These are phyloP conservation scores for Lasaia peninsularis DNA, from an alignment of 1,140 invertebrate genomes.

Conservation along the genomic window DNA sequence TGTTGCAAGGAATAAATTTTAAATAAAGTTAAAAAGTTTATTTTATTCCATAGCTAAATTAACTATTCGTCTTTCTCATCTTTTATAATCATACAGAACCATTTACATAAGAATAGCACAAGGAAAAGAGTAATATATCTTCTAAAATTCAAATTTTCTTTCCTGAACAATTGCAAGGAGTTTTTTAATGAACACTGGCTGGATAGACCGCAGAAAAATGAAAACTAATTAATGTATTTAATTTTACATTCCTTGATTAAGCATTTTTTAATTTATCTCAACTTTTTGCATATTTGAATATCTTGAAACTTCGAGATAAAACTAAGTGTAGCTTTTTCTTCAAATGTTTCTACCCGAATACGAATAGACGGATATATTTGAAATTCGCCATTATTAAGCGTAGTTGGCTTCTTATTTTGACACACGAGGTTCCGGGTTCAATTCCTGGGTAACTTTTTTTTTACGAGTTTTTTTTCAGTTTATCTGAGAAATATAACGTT, in stretches of 20 bases:
- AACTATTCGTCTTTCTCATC: neutral
- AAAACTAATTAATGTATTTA: neutral
- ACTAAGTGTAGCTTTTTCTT: too few species aligned
- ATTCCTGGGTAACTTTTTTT: too few species aligned
- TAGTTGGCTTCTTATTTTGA: too few species aligned
- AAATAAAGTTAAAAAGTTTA: too few species aligned
- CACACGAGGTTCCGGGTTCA: too few species aligned
- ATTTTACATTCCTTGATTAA: slow-evolving; percentile 7
- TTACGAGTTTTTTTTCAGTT: too few species aligned
- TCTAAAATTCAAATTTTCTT: neutral
- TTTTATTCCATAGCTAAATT: neutral
- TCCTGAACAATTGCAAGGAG: neutral
- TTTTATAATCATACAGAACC: too few species aligned
- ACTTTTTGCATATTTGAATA: neutral
- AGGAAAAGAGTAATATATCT: neutral
- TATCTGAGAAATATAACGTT: too few species aligned
- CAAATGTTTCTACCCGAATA: too few species aligned
- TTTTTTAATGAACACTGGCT: neutral
- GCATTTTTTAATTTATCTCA: neutral
- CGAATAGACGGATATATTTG: too few species aligned
- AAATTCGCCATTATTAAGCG: too few species aligned
- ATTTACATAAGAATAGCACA: neutral
- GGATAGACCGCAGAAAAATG: slow-evolving; percentile 6
- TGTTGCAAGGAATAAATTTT: too few species aligned
- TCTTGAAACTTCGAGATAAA: slow-evolving; percentile 2